These are phyloP conservation scores for Thysanoteuthis rhombus DNA, from an alignment of 2,888 invertebrate species.

Conservation along the genomic window DNA sequence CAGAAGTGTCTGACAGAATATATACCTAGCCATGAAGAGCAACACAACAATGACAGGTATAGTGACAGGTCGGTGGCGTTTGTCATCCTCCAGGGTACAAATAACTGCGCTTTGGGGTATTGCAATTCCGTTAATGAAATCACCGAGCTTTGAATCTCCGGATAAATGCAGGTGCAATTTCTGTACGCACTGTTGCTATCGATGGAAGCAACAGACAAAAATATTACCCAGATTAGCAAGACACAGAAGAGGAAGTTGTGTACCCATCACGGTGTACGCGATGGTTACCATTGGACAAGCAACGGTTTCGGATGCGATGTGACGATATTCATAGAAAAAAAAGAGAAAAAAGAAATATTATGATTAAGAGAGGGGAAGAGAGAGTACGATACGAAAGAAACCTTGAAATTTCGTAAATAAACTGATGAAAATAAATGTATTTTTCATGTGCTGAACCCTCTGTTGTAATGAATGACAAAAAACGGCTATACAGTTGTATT, in stretches of 20 bases:
- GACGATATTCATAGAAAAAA: conserved; percentile 55
- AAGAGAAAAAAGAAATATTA: too few species aligned
- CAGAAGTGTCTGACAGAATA: conserved; percentile 89
- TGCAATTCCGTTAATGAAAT: neutral
- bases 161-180: neutral
- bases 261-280: conserved; percentile 59
- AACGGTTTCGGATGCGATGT: conserved; percentile 57
- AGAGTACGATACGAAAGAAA: too few species aligned
- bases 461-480: too few species aligned
- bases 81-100: neutral
- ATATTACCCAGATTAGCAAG: conserved; percentile 57
- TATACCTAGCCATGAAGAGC: conserved; percentile 87
- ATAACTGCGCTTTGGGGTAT: neutral
- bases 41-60: conserved; percentile 91
- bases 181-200: neutral
- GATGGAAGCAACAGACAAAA: conserved; percentile 52
- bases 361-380: neutral
- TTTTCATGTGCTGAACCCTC: too few species aligned
- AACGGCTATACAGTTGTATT: too few species aligned
- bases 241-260: conserved; percentile 58
- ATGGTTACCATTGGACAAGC: conserved; percentile 55
- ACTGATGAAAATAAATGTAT: too few species aligned
- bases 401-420: too few species aligned
- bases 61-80: conserved; percentile 40
- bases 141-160: neutral